Evolutionary conservation across 2,888 invertebrate genomes (phyloP).

Genomic region (Drosophila ezoana): DNA sequence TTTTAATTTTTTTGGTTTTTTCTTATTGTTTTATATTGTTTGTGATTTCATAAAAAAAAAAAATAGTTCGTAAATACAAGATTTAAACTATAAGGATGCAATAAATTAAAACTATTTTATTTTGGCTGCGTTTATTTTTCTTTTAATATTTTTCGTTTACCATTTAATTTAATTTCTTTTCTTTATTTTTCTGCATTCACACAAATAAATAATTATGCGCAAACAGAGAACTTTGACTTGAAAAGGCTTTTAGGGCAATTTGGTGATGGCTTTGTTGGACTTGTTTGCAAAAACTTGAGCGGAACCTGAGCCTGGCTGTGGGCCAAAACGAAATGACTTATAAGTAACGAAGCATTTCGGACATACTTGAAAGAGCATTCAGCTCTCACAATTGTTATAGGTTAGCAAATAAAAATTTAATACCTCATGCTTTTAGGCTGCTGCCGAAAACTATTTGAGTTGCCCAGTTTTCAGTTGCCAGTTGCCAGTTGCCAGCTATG

Average conservation of each 20-base stretch:
- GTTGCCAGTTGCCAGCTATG: not conserved
- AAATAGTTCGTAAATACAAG: too few relatives aligned
- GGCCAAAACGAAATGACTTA: slow-evolving; percentile 69
- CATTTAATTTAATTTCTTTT: slow-evolving; percentile 21
- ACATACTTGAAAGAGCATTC: slow-evolving; percentile 19
- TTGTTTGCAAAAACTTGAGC: slow-evolving; percentile 65
- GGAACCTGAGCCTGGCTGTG: slow-evolving; percentile 57
- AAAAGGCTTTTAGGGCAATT: slow-evolving; percentile 82
- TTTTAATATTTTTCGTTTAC: slow-evolving; percentile 22
- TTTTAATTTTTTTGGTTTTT: too few relatives aligned
- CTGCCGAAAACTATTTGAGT: slow-evolving; percentile 58
- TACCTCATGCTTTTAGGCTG: slow-evolving; percentile 67
- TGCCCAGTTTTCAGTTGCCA: slow-evolving; percentile 22
- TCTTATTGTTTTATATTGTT: too few relatives aligned
- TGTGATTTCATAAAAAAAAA: too few relatives aligned
- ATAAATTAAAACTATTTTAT: too few relatives aligned
- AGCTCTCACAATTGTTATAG: slow-evolving; percentile 61
- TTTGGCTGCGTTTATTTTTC: slow-evolving; percentile 23
- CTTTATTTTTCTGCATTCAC: slow-evolving; percentile 41
- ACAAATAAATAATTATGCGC: slow-evolving; percentile 75
- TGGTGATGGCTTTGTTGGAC: slow-evolving; percentile 77
- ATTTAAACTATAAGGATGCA: too few relatives aligned
- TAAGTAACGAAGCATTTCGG: slow-evolving; percentile 36
- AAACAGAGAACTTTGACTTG: slow-evolving; percentile 76
- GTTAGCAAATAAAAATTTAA: slow-evolving; percentile 73